Percentiles rank a stretch among this genome's conserved stretches.
phyloP scores from a whole-genome alignment of 2,797 vertebrate species.

The Dipus sagitta region DNA sequence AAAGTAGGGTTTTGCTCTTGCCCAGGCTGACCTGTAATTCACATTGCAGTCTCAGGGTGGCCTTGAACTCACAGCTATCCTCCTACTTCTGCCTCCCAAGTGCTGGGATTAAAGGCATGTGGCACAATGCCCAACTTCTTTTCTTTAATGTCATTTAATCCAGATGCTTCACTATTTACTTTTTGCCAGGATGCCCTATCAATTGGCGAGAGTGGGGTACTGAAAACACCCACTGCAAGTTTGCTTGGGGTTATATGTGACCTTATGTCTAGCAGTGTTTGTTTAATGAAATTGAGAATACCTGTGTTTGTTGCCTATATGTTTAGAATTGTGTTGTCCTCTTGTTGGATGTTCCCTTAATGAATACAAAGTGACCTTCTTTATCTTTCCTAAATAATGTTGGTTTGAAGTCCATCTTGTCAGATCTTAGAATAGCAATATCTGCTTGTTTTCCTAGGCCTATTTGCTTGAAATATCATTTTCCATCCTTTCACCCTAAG shows the following conservation, averaged over 20 bases:
- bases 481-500: not conserved
- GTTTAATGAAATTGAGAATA: not conserved
- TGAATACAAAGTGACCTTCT: not conserved
- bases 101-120: no score
- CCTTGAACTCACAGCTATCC: no score
- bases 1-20: no score
- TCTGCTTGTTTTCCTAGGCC: not conserved
- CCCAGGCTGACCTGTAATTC: no score
- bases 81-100: no score
- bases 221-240: not conserved
- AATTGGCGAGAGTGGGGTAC: not conserved
- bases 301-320: not conserved
- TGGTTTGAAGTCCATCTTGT: not conserved
- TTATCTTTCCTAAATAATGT: not conserved
- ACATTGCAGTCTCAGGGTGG: no score
- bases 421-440: not conserved
- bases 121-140: no score
- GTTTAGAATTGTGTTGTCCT: not conserved
- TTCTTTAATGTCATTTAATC: not conserved
- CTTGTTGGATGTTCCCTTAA: not conserved
- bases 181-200: not conserved
- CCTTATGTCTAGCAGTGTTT: not conserved
- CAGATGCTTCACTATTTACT: not conserved
- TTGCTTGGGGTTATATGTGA: not conserved
- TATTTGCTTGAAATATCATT: not conserved